A percentile compares a stretch with the other conserved stretches of the same genome.
phyloP scores from a whole-genome alignment of 2,113 vertebrate genomes.

The Arothron firmamentum region DNA sequence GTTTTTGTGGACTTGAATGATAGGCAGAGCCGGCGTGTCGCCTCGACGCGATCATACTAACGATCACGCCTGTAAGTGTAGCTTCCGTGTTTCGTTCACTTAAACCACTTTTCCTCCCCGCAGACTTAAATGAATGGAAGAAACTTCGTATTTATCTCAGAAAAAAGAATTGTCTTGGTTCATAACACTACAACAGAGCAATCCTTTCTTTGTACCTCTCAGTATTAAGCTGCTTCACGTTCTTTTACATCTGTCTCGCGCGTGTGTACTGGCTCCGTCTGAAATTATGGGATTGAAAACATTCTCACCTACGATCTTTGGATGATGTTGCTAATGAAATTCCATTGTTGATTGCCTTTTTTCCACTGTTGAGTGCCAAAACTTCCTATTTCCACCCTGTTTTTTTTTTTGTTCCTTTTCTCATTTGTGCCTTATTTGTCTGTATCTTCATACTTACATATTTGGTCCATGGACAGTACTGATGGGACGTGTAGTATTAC shows the following conservation, averaged over 20 bases:
- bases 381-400: constrained; percentile 7
- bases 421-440: constrained; percentile 76
- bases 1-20: constrained; percentile 11
- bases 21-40: constrained; percentile 26
- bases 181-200: constrained; percentile 53
- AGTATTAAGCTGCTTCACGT: constrained; percentile 42
- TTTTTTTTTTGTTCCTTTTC: neutral
- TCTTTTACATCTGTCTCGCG: constrained; percentile 2
- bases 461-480: constrained; percentile 41
- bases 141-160: constrained; percentile 57
- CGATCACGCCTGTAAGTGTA: constrained; percentile 32
- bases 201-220: constrained; percentile 23
- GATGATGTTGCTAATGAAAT: constrained; percentile 10
- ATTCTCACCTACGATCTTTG: neutral
- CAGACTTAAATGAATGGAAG: constrained; percentile 25
- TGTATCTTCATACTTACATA: constrained; percentile 48
- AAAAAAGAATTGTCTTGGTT: constrained; percentile 28
- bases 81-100: constrained; percentile 38
- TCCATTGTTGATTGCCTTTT: constrained; percentile 24
- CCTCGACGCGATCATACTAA: constrained; percentile 19
- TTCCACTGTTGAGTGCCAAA: constrained; percentile 64
- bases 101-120: constrained; percentile 45
- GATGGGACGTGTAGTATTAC: constrained; percentile 54
- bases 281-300: constrained; percentile 19
- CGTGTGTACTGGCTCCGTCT: constrained; percentile 27